These are phyloP conservation scores for Lepisosteus osseus DNA, from an alignment of 2,113 vertebrate genomes.

Conservation along the genomic window DNA sequence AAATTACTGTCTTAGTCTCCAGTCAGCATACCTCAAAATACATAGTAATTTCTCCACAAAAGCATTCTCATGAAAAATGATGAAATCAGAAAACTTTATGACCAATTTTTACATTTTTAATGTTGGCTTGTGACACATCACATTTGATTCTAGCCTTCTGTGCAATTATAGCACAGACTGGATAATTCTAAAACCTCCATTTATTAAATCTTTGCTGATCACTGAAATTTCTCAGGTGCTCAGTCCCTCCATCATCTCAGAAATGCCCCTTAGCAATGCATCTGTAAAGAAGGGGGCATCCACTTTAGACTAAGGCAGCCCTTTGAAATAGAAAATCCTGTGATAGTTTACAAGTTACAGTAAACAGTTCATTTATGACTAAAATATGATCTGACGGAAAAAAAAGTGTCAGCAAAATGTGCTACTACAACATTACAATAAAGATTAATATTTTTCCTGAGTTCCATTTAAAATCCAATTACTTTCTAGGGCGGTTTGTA, in stretches of 20 bases:
- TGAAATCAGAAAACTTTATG: too few relatives aligned
- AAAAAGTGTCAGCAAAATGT: slow-evolving; percentile 29
- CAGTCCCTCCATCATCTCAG: neutral
- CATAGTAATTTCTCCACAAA: too few relatives aligned
- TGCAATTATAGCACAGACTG: too few relatives aligned
- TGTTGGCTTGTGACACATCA: too few relatives aligned
- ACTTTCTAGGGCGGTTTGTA: slow-evolving; percentile 9
- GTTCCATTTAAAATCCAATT: slow-evolving; percentile 46
- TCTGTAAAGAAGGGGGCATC: neutral
- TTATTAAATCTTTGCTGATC: neutral
- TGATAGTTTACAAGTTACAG: neutral
- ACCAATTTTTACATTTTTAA: too few relatives aligned
- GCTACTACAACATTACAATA: slow-evolving; percentile 33
- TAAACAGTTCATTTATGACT: slow-evolving; percentile 7
- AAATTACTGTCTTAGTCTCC: too few relatives aligned
- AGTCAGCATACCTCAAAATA: too few relatives aligned
- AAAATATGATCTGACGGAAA: slow-evolving; percentile 11
- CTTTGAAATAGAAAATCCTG: slow-evolving; percentile 8
- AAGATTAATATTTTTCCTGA: slow-evolving; percentile 40
- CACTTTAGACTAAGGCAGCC: neutral
- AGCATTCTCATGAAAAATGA: too few relatives aligned
- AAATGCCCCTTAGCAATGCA: neutral
- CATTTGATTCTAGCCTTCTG: too few relatives aligned
- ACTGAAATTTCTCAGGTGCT: neutral
- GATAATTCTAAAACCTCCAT: too few relatives aligned